Evolutionary conservation across 2,888 invertebrate genomes (phyloP).

Genomic region (Kuschelorhynchus macadamiae): DNA sequence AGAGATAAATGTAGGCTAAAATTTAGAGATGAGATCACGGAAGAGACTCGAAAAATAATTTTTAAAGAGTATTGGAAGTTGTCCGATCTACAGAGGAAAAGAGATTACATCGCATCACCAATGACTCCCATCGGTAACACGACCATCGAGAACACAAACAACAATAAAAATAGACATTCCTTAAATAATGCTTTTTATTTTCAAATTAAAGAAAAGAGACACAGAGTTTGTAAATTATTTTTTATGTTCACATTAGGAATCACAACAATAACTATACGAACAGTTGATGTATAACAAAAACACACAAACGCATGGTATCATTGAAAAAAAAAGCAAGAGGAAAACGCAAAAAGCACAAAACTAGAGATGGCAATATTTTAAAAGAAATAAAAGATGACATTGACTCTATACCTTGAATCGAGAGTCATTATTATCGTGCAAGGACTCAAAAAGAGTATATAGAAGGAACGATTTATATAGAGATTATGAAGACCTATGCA

Average conservation of each 20-base stretch:
- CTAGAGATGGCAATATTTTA: slow-evolving; percentile 2
- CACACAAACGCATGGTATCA: slow-evolving; percentile 30
- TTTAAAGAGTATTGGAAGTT: slow-evolving; percentile 41
- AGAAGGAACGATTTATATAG: slow-evolving; percentile 56
- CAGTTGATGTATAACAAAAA: slow-evolving; percentile 37
- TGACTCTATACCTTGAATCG: slow-evolving; percentile 32
- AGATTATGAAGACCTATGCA: slow-evolving; percentile 53
- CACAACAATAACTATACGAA: slow-evolving; percentile 15
- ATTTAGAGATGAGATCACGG: slow-evolving; percentile 33
- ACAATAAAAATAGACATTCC: background rate
- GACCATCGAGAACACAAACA: background rate
- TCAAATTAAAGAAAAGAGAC: slow-evolving; percentile 14
- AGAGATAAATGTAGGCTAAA: slow-evolving; percentile 35
- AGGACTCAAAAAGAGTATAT: slow-evolving; percentile 54
- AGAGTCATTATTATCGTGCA: slow-evolving; percentile 39
- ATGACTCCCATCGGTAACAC: slow-evolving; percentile 10
- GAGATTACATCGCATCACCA: slow-evolving; percentile 30
- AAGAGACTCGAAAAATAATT: slow-evolving; percentile 31
- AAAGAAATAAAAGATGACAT: slow-evolving; percentile 38
- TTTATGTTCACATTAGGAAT: slow-evolving; percentile 42
- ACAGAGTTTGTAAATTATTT: slow-evolving; percentile 35
- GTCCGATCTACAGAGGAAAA: slow-evolving; percentile 31
- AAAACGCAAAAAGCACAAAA: slow-evolving; percentile 34
- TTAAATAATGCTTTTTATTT: slow-evolving; percentile 40
- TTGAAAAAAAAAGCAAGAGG: slow-evolving; percentile 34